Evolutionary conservation across 2,888 invertebrate genomes (phyloP).

Genomic region (Acheta domesticus): DNA sequence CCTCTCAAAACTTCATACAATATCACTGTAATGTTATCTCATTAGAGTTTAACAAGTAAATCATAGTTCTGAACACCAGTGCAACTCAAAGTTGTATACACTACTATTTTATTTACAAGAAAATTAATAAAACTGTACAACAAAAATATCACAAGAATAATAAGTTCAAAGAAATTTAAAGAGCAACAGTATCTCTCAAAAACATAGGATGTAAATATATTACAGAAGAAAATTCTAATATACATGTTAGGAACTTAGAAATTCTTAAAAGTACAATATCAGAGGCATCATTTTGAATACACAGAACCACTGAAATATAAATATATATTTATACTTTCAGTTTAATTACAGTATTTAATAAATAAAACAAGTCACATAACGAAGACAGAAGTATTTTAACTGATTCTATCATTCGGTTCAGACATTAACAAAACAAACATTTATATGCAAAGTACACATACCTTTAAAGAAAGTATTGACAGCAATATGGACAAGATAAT

Average conservation of each 20-base stretch:
- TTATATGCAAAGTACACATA: too few relatives aligned
- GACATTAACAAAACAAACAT: too few relatives aligned
- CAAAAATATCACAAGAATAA: background rate
- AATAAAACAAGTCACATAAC: too few relatives aligned
- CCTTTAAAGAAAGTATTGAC: background rate
- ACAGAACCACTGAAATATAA: background rate
- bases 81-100: background rate
- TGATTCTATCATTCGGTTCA: too few relatives aligned
- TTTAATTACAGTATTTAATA: too few relatives aligned
- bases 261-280: background rate
- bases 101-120: slow-evolving; percentile 18
- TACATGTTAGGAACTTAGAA: background rate
- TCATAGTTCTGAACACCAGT: too few relatives aligned
- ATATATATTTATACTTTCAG: background rate
- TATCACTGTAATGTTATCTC: background rate
- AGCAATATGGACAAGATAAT: background rate
- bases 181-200: background rate
- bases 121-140: slow-evolving; percentile 11
- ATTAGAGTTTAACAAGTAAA: too few relatives aligned
- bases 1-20: background rate
- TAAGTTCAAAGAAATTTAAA: background rate
- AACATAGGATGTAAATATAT: background rate
- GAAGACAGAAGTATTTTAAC: too few relatives aligned
- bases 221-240: slow-evolving; percentile 11
- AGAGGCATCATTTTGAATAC: background rate